Conservation (phyloP, 2,797 vertebrate species). For the Sebastes umbrosus region DNA sequence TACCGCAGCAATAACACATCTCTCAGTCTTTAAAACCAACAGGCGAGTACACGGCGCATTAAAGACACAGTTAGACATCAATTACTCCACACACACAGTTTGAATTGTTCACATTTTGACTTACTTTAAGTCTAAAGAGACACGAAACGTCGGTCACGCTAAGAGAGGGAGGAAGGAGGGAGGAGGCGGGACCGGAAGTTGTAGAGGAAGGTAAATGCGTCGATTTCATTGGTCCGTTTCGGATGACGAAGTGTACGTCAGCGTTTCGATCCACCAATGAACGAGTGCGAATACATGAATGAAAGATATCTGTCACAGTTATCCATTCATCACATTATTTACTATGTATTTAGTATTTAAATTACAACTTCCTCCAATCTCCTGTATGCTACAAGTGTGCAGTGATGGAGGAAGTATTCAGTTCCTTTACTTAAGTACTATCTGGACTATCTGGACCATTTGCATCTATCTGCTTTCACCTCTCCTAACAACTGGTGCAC, state of each 20-base stretch:
- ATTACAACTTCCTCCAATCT: background rate
- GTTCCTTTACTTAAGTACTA: background rate
- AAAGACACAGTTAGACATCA: accelerated
- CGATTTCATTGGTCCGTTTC: constrained; percentile 63
- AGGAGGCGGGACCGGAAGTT: background rate
- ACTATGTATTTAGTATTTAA: background rate
- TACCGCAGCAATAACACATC: accelerated
- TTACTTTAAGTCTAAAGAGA: constrained; percentile 91
- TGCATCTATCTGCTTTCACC: no score
- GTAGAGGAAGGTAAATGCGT: background rate
- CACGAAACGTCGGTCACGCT: constrained; percentile 90
- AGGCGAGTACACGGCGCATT: accelerated
- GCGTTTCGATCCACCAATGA: background rate
- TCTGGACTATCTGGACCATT: no score
- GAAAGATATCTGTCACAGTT: background rate
- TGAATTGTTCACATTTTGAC: constrained; percentile 20
- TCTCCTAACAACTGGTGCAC: no score
- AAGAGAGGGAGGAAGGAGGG: constrained; percentile 68
- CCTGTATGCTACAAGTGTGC: background rate
- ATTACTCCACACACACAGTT: accelerated
- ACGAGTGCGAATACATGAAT: background rate
- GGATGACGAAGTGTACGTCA: background rate
- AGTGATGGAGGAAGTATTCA: background rate
- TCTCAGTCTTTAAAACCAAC: accelerated
- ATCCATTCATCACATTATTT: background rate